A percentile compares a stretch with the other conserved stretches of the same genome.
Conservation (phyloP, 2,888 invertebrate genomes). For the Diadromus collaris region DNA sequence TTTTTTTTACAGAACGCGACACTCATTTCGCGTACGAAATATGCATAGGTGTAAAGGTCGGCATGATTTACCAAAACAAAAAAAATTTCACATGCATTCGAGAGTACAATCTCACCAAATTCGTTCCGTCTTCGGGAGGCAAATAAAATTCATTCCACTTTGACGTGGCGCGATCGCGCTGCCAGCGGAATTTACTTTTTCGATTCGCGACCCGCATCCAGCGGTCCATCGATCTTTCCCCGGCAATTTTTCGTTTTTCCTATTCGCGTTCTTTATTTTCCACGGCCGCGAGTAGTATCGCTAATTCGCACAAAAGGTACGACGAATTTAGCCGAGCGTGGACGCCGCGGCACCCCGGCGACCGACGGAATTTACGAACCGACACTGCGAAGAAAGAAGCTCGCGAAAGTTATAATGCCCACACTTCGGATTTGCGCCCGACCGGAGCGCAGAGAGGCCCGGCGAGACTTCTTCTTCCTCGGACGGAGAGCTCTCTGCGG, state of each 20-base stretch:
- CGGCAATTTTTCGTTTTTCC: neutral
- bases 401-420: slow-evolving; percentile 24
- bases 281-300: slow-evolving; percentile 1
- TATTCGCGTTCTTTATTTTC: neutral
- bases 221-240: neutral
- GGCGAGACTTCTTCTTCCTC: slow-evolving; percentile 8
- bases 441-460: neutral
- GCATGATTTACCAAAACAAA: neutral
- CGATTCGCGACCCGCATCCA: neutral
- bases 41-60: neutral
- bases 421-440: slow-evolving; percentile 10
- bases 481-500: no score
- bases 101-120: neutral
- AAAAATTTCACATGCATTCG: neutral
- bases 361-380: slow-evolving; percentile 23
- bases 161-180: neutral
- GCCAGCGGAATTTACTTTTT: neutral
- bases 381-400: slow-evolving; percentile 16
- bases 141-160: neutral
- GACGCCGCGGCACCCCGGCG: neutral
- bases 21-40: neutral
- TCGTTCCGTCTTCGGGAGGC: neutral
- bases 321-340: slow-evolving; percentile 16
- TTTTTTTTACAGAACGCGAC: neutral
- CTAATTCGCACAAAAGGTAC: slow-evolving; percentile 10